A percentile compares a stretch with the other conserved stretches of the same genome.
Conservation (phyloP, 2,797 vertebrate species). For the Rhyacichthys aspro region DNA sequence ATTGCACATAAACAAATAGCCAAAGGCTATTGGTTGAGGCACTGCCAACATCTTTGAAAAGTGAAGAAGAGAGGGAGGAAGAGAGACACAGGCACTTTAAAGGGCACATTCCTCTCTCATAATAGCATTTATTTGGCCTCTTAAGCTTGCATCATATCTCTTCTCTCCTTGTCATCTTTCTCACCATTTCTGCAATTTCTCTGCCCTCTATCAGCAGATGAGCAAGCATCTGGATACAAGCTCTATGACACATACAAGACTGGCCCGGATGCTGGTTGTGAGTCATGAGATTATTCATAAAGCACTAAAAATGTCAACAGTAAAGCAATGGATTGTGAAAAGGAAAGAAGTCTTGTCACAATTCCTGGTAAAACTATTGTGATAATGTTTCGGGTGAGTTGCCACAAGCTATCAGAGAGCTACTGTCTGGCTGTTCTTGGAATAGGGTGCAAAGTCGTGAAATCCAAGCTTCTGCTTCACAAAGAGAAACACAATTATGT, state of each 20-base stretch:
- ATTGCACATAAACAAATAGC: slow-evolving; percentile 73
- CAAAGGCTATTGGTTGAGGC: slow-evolving; percentile 53
- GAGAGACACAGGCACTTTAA: slow-evolving; percentile 22
- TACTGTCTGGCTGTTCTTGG: slow-evolving; percentile 6
- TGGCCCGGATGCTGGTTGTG: slow-evolving; percentile 2
- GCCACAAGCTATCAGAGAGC: slow-evolving; percentile 15
- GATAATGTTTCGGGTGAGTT: slow-evolving; percentile 29
- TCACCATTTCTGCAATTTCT: slow-evolving; percentile 14
- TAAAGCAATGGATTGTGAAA: slow-evolving; percentile 4
- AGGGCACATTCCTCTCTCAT: slow-evolving; percentile 65
- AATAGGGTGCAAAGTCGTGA: slow-evolving; percentile 7
- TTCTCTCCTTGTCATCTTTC: slow-evolving; percentile 34
- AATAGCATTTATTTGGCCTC: slow-evolving; percentile 61
- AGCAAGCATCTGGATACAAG: slow-evolving; percentile 12
- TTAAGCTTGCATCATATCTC: slow-evolving; percentile 37
- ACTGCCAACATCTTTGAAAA: slow-evolving; percentile 55
- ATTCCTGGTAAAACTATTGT: slow-evolving; percentile 46
- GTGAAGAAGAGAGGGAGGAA: slow-evolving; percentile 30
- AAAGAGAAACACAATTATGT: slow-evolving; percentile 8
- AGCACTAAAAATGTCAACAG: slow-evolving; percentile 26
- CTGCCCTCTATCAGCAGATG: slow-evolving; percentile 8
- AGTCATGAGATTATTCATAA: slow-evolving; percentile 31
- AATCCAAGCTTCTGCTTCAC: slow-evolving; percentile 13
- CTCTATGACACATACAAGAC: slow-evolving; percentile 4
- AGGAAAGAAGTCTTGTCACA: slow-evolving; percentile 27